Conservation (phyloP, 1,140 invertebrate species). For the Eupristina koningsbergeri region DNA sequence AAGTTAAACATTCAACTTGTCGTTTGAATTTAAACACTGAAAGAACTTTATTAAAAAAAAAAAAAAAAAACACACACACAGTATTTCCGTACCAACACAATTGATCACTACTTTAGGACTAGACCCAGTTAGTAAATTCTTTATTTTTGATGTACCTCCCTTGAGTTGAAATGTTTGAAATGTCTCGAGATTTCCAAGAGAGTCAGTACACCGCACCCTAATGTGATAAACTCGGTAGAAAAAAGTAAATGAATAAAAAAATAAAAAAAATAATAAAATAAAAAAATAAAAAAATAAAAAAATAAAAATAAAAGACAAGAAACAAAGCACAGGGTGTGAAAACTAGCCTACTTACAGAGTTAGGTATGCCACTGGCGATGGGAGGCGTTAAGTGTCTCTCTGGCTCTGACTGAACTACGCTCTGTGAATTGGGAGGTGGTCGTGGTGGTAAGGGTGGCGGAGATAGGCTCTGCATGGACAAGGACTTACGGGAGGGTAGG, state of each 20-base stretch:
- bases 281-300: neutral
- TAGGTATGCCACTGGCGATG: constrained; percentile 71
- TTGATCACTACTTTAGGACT: neutral
- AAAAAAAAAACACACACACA: neutral
- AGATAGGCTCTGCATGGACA: constrained; percentile 71
- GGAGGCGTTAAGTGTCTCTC: constrained; percentile 75
- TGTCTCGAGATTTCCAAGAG: neutral
- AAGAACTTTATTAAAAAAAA: too few species aligned
- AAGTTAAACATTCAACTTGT: neutral
- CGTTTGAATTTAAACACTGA: neutral
- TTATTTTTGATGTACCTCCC: too few species aligned
- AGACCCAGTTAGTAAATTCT: neutral
- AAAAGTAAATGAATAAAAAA: neutral
- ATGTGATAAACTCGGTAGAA: neutral
- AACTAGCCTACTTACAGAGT: constrained; percentile 71
- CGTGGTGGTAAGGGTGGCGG: constrained; percentile 71
- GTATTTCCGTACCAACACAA: neutral
- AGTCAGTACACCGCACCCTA: constrained; percentile 17
- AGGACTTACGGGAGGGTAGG: constrained; percentile 76
- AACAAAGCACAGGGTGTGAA: constrained; percentile 34
- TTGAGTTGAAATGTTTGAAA: too few species aligned
- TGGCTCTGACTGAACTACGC: constrained; percentile 69
- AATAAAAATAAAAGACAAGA: neutral
- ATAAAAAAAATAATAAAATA: too few species aligned
- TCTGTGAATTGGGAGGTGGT: constrained; percentile 70